A percentile compares a stretch with the other conserved stretches of the same genome.
Evolutionary conservation across 1,140 invertebrate species (phyloP).

Genomic region (Plodia interpunctella): DNA sequence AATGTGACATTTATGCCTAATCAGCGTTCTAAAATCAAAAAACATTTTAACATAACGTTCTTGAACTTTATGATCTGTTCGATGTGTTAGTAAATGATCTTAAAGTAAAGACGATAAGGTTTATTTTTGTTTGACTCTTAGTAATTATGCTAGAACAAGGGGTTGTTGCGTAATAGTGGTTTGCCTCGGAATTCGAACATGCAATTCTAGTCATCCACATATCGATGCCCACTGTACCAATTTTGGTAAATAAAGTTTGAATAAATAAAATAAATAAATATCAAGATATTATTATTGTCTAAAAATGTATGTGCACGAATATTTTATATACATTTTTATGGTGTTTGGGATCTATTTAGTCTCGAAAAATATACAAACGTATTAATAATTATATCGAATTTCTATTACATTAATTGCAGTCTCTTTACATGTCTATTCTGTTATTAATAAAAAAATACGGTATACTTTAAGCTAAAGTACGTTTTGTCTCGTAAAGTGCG

Average conservation of each 20-base stretch:
- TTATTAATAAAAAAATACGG: too few relatives aligned
- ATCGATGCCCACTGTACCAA: too few relatives aligned
- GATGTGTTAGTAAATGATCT: not conserved
- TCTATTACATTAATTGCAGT: too few relatives aligned
- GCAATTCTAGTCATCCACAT: conserved; percentile 25
- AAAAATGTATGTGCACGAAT: too few relatives aligned
- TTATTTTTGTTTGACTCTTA: conserved; percentile 21
- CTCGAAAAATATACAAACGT: not conserved
- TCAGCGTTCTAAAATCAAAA: not conserved
- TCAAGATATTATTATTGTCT: conserved; percentile 4
- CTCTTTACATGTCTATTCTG: too few relatives aligned
- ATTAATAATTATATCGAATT: too few relatives aligned
- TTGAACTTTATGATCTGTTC: not conserved
- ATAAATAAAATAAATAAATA: too few relatives aligned
- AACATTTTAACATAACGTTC: not conserved
- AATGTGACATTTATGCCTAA: conserved; percentile 12
- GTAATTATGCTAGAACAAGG: conserved; percentile 34
- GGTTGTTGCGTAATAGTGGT: conserved; percentile 49
- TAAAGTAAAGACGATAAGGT: conserved; percentile 19
- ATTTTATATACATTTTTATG: not conserved
- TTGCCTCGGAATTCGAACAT: conserved; percentile 37
- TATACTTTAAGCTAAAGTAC: too few relatives aligned
- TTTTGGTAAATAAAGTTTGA: too few relatives aligned
- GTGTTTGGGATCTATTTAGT: not conserved
- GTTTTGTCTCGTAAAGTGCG: too few relatives aligned